A percentile compares a stretch with the other conserved stretches of the same genome.
Conservation (phyloP, 2,113 vertebrate genomes). For the Tetrao urogallus region DNA sequence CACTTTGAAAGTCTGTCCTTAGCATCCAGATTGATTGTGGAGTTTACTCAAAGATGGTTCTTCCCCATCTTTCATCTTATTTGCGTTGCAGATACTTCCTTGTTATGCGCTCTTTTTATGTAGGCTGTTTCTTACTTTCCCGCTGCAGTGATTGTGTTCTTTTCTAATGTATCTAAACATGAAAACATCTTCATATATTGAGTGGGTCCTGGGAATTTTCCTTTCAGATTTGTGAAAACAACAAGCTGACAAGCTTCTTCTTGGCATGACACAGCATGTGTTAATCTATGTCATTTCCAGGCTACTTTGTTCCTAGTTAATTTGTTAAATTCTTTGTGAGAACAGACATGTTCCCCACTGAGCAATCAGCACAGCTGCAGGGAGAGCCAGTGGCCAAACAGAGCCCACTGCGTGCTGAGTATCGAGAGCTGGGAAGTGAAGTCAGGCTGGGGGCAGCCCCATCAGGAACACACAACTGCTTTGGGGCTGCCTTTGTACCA, state of each 20-base stretch:
- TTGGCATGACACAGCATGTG: constrained; percentile 73
- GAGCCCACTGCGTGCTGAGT: constrained; percentile 57
- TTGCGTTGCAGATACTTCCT: background rate
- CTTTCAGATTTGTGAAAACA: constrained; percentile 74
- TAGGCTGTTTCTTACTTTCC: constrained; percentile 13
- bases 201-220: constrained; percentile 69
- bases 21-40: background rate
- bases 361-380: constrained; percentile 64
- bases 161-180: constrained; percentile 67
- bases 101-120: background rate
- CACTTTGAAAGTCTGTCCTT: constrained; percentile 38
- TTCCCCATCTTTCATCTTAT: background rate
- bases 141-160: background rate
- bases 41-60: background rate
- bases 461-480: background rate
- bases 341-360: constrained; percentile 67
- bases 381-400: constrained; percentile 46
- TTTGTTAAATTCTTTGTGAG: constrained; percentile 77
- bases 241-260: constrained; percentile 60
- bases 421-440: constrained; percentile 9
- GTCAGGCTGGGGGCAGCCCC: background rate
- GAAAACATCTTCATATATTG: constrained; percentile 48
- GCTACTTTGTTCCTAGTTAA: constrained; percentile 77
- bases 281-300: constrained; percentile 59
- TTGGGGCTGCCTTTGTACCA: background rate